phyloP scores from a whole-genome alignment of 2,888 invertebrate species.

The Drosophila ustulata region DNA sequence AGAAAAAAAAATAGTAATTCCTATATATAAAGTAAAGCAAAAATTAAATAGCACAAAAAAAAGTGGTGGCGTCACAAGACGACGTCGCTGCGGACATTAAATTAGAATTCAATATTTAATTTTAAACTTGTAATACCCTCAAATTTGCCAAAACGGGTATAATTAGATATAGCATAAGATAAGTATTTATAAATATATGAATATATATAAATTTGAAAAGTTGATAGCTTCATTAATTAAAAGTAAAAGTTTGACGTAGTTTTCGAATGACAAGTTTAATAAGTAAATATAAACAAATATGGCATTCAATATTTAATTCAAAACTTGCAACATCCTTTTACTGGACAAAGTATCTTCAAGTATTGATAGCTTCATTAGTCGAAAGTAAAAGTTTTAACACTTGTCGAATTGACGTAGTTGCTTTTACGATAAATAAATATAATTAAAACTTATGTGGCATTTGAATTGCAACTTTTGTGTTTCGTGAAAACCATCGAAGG shows the following conservation, averaged over 20 bases:
- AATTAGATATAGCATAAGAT: not conserved
- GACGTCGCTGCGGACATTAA: slow-evolving; percentile 32
- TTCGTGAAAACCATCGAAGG: no score
- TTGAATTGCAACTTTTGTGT: no score
- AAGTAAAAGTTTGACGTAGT: no score
- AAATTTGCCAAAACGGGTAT: slow-evolving; percentile 15
- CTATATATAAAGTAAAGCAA: slow-evolving; percentile 30
- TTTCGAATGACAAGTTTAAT: no score
- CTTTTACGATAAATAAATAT: no score
- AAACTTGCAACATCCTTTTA: no score
- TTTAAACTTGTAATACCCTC: slow-evolving; percentile 32
- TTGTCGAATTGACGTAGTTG: not conserved
- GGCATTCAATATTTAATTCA: no score
- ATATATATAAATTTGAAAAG: not conserved
- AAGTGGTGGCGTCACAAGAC: slow-evolving; percentile 55
- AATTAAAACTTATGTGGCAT: no score
- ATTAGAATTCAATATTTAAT: slow-evolving; percentile 31
- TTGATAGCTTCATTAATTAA: not conserved
- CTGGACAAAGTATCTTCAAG: no score
- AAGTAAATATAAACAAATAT: no score
- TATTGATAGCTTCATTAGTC: no score
- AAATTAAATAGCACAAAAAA: slow-evolving; percentile 20
- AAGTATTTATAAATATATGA: not conserved
- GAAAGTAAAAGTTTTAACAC: not conserved
- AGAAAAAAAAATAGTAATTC: slow-evolving; percentile 20